phyloP scores from a whole-genome alignment of 2,888 invertebrate species.

The Agrypnus murinus region DNA sequence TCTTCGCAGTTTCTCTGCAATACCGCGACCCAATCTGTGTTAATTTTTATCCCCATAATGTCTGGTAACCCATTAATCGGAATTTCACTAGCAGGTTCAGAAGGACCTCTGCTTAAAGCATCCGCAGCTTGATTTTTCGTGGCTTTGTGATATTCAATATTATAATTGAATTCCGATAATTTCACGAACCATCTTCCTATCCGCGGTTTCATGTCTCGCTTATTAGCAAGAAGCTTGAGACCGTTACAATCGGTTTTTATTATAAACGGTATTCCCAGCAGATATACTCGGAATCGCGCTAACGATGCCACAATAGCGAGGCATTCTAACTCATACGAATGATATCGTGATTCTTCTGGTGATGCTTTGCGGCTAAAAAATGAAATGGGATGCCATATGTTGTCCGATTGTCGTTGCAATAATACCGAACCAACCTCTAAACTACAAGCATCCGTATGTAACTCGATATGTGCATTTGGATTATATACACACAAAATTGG shows the following conservation, averaged over 20 bases:
- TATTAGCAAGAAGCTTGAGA: conserved; percentile 47
- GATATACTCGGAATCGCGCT: conserved; percentile 57
- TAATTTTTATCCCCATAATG: too few species aligned
- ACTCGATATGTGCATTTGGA: conserved; percentile 57
- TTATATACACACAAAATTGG: conserved; percentile 55
- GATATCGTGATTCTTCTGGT: conserved; percentile 55
- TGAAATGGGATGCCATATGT: conserved; percentile 53
- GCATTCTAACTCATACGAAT: conserved; percentile 61
- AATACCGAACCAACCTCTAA: conserved; percentile 60
- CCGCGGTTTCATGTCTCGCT: conserved; percentile 50
- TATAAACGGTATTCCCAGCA: conserved; percentile 57
- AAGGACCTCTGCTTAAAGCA: too few species aligned
- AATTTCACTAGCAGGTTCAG: too few species aligned
- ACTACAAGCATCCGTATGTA: conserved; percentile 61
- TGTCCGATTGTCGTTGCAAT: conserved; percentile 48
- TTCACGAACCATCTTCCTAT: background rate
- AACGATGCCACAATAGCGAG: conserved; percentile 59
- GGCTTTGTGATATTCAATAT: background rate
- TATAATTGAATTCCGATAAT: background rate
- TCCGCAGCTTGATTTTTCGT: background rate
- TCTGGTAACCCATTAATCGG: too few species aligned
- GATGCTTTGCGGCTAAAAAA: conserved; percentile 61
- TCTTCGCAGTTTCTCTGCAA: too few species aligned
- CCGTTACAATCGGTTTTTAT: conserved; percentile 61
- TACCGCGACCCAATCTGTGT: too few species aligned